phyloP scores from a whole-genome alignment of 1,140 invertebrate genomes.

The Scaptomyza graminum region DNA sequence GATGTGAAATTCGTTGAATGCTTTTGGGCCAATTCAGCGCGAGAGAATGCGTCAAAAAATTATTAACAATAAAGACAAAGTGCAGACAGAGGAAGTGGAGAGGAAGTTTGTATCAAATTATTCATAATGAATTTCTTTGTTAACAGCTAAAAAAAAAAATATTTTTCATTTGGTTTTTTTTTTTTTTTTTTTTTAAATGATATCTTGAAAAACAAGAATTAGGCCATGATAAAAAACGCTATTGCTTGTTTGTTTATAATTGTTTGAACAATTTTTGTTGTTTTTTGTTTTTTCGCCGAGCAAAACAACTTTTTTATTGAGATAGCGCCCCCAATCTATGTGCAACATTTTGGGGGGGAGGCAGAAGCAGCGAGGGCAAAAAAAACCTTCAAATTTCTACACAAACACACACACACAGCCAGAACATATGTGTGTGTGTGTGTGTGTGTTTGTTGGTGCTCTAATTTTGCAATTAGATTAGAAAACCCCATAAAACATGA shows the following conservation, averaged over 20 bases:
- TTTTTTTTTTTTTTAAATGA: slow-evolving; percentile 53
- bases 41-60: slow-evolving; percentile 23
- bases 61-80: not conserved
- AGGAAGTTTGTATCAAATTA: slow-evolving; percentile 17
- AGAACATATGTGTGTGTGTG: slow-evolving; percentile 1
- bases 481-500: slow-evolving; percentile 69
- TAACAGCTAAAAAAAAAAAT: slow-evolving; percentile 53
- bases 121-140: slow-evolving; percentile 69
- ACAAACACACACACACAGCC: slow-evolving; percentile 41
- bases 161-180: slow-evolving; percentile 17
- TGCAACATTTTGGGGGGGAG: slow-evolving; percentile 29
- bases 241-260: slow-evolving; percentile 77
- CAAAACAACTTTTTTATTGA: slow-evolving; percentile 43
- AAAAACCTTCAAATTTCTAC: slow-evolving; percentile 45
- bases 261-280: slow-evolving; percentile 76
- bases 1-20: slow-evolving; percentile 32
- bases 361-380: slow-evolving; percentile 13
- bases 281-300: not conserved
- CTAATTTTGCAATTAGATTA: slow-evolving; percentile 80
- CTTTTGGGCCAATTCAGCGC: slow-evolving; percentile 8
- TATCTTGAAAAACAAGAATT: slow-evolving; percentile 67
- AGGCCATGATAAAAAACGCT: slow-evolving; percentile 74
- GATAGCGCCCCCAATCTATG: slow-evolving; percentile 67
- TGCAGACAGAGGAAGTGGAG: not conserved
- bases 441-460: slow-evolving; percentile 19